phyloP scores from a whole-genome alignment of 1,140 invertebrate genomes.

The Drosophila malerkotliana region DNA sequence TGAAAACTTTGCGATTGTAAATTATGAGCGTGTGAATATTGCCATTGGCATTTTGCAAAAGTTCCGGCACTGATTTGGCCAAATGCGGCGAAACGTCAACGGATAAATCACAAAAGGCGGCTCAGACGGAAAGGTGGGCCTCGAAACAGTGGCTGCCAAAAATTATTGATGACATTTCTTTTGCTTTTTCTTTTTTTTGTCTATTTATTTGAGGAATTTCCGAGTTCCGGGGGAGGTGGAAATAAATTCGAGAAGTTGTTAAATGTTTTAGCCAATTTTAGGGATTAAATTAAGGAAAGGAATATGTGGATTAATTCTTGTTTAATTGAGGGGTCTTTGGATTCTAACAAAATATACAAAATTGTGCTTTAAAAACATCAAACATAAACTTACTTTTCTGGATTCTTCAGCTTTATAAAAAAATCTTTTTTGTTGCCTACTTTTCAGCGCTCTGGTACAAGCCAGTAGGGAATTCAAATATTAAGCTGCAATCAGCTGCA shows the following conservation, averaged over 20 bases:
- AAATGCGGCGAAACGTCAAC: conserved; percentile 40
- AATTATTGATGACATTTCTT: not conserved
- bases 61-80: conserved; percentile 61
- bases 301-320: not conserved
- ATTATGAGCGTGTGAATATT: conserved; percentile 76
- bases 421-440: too few relatives aligned
- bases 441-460: too few relatives aligned
- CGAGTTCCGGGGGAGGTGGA: not conserved
- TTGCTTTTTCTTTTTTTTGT: not conserved
- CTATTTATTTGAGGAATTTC: not conserved
- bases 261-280: not conserved
- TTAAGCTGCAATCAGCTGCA: too few relatives aligned
- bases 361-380: not conserved
- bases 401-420: too few relatives aligned
- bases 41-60: conserved; percentile 60
- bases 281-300: not conserved
- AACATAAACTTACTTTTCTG: too few relatives aligned
- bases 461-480: too few relatives aligned
- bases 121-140: not conserved
- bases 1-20: conserved; percentile 70
- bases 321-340: not conserved
- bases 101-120: conserved; percentile 31
- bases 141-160: not conserved
- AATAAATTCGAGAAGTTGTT: not conserved
- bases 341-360: too few relatives aligned